Percentiles rank a stretch among this genome's conserved stretches.
Conservation (phyloP, 53 echinoderm and acorn worm genomes). For the Mesocentrotus franciscanus region DNA sequence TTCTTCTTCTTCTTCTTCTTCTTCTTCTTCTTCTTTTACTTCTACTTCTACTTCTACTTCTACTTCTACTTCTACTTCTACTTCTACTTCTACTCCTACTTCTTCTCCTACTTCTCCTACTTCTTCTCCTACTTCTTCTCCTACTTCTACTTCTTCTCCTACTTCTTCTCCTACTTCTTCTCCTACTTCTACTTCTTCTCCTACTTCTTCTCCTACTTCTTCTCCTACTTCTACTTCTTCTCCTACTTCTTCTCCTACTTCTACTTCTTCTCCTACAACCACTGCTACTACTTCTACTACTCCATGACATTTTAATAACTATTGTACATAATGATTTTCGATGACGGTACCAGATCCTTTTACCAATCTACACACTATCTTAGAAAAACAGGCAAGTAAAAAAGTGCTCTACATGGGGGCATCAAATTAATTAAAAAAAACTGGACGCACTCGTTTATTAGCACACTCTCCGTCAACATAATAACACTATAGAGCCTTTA, state of each 20-base stretch:
- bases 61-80: background rate
- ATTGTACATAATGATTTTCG: too few relatives aligned
- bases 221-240: background rate
- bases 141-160: constrained; percentile 26
- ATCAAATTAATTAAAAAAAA: background rate
- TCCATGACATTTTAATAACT: too few relatives aligned
- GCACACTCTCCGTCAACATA: background rate
- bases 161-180: constrained; percentile 15
- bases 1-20: background rate
- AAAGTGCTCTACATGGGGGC: background rate
- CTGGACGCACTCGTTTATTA: background rate
- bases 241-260: too few relatives aligned
- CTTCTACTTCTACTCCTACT: background rate
- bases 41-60: background rate
- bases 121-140: constrained; percentile 36
- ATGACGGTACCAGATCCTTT: too few relatives aligned
- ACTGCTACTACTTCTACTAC: too few relatives aligned
- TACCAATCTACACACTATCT: too few relatives aligned
- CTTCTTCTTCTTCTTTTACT: background rate
- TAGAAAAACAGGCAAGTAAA: too few relatives aligned
- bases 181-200: background rate
- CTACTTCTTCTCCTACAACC: too few relatives aligned
- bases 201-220: background rate
- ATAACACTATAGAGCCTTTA: background rate
- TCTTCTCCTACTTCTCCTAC: background rate